phyloP scores from a whole-genome alignment of 2,888 invertebrate species.

The Cepaea hortensis region DNA sequence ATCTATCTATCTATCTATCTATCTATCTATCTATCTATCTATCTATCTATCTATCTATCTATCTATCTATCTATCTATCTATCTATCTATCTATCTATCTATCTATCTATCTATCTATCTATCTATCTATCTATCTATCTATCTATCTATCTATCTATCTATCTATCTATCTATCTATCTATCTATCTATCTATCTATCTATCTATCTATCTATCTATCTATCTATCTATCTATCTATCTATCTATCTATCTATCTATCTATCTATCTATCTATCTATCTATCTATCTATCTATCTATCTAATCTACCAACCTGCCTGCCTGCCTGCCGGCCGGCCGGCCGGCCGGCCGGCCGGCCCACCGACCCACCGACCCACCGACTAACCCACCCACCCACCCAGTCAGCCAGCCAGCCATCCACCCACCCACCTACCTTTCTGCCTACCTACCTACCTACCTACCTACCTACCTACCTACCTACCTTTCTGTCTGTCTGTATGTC shows the following conservation, averaged over 20 bases:
- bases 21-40: no score
- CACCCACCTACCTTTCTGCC: no score
- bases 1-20: no score
- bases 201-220: background rate
- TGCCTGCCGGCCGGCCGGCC: no score
- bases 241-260: constrained; percentile 14
- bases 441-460: no score
- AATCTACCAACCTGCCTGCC: no score
- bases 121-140: background rate
- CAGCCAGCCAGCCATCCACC: no score
- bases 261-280: background rate
- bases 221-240: background rate
- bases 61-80: background rate
- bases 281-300: background rate
- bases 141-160: background rate
- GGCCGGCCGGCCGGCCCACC: no score
- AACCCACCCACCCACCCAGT: no score
- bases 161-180: background rate
- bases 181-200: background rate
- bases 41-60: background rate
- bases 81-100: constrained; percentile 8
- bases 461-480: no score
- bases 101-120: constrained; percentile 17
- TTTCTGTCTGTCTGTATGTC: no score
- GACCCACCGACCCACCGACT: no score